Conservation (phyloP, 2,113 vertebrate genomes). For the Sceloporus undulatus region DNA sequence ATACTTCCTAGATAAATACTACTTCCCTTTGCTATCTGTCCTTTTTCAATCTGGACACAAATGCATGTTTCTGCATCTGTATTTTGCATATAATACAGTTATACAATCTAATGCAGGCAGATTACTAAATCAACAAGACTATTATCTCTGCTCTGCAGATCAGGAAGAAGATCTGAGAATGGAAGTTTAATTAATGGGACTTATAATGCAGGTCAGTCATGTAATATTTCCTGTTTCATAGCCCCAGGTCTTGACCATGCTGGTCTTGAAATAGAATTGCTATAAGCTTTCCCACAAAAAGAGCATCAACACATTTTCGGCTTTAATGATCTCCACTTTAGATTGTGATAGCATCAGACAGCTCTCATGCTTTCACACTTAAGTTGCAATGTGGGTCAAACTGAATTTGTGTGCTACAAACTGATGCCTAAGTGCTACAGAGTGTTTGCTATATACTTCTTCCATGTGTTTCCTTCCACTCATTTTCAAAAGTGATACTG, state of each 20-base stretch:
- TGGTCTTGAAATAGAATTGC: slow-evolving; percentile 51
- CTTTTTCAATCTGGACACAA: neutral
- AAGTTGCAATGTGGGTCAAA: slow-evolving; percentile 37
- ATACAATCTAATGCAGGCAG: no score
- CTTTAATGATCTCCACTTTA: slow-evolving; percentile 76
- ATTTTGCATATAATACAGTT: neutral
- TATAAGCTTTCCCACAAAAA: slow-evolving; percentile 68
- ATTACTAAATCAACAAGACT: neutral
- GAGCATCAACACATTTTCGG: slow-evolving; percentile 74
- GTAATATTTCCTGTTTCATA: neutral
- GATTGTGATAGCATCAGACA: slow-evolving; percentile 60
- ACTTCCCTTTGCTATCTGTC: neutral
- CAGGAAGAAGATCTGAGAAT: neutral
- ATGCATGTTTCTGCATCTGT: neutral
- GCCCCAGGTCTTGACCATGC: slow-evolving; percentile 23
- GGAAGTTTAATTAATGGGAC: neutral
- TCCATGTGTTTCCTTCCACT: slow-evolving; percentile 2
- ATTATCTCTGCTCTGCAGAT: neutral
- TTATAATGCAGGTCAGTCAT: neutral
- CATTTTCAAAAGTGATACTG: slow-evolving; percentile 1
- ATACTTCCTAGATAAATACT: neutral
- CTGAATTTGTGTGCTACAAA: slow-evolving; percentile 32
- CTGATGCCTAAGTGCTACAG: slow-evolving; percentile 14
- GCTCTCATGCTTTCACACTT: slow-evolving; percentile 44
- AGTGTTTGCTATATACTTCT: neutral